Percentiles rank a stretch among this genome's conserved stretches.
Evolutionary conservation across 2,888 invertebrate genomes (phyloP).

Genomic region (Nomada ferruginata): DNA sequence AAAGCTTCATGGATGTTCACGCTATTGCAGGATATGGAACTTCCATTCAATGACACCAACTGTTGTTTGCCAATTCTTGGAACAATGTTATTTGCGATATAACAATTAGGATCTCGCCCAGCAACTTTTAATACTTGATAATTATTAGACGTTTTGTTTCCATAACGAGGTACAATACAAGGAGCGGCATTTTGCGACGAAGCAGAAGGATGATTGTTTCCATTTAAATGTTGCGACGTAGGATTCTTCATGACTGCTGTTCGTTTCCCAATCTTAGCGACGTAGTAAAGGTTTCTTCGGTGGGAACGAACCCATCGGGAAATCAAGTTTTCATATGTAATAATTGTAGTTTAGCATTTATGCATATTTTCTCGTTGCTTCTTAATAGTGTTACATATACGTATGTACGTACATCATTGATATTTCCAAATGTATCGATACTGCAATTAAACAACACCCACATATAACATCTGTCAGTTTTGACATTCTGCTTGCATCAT

Average conservation of each 20-base stretch:
- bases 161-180: constrained; percentile 60
- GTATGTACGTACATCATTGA: constrained; percentile 16
- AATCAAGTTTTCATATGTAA: constrained; percentile 29
- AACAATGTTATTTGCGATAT: constrained; percentile 70
- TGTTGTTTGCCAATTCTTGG: constrained; percentile 76
- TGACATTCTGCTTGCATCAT: constrained; percentile 32
- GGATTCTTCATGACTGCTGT: constrained; percentile 72
- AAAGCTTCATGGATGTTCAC: constrained; percentile 78
- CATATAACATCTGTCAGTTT: constrained; percentile 27
- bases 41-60: constrained; percentile 79
- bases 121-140: constrained; percentile 70
- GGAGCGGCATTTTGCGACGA: constrained; percentile 57
- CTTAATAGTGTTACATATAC: constrained; percentile 8
- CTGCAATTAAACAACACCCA: constrained; percentile 54
- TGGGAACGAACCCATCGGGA: constrained; percentile 35
- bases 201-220: constrained; percentile 57
- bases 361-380: constrained; percentile 60
- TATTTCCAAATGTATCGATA: constrained; percentile 26
- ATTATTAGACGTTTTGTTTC: constrained; percentile 62
- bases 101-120: constrained; percentile 69
- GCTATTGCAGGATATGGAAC: constrained; percentile 79
- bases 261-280: constrained; percentile 61
- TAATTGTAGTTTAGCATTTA: constrained; percentile 29
- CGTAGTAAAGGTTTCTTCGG: constrained; percentile 33
- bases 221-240: constrained; percentile 67